Percentiles rank a stretch among this genome's conserved stretches.
These are phyloP conservation scores for Takifugu flavidus DNA, from an alignment of 2,113 vertebrate genomes.

Conservation along the genomic window DNA sequence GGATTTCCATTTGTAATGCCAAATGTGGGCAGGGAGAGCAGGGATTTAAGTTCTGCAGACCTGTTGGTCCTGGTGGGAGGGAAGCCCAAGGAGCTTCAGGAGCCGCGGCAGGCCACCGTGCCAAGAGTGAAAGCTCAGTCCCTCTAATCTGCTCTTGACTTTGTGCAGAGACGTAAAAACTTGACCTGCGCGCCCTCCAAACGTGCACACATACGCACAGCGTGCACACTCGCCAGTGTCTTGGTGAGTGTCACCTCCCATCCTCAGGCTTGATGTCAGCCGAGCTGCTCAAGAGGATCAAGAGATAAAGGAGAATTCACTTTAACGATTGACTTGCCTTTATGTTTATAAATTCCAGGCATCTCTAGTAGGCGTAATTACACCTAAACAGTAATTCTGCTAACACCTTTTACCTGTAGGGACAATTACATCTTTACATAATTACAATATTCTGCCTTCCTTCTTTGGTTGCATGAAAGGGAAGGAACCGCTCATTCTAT, in stretches of 20 bases:
- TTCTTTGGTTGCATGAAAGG: too few species aligned
- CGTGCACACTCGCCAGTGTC: neutral
- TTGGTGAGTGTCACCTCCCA: constrained; percentile 5
- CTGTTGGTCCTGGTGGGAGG: too few species aligned
- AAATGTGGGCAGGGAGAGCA: too few species aligned
- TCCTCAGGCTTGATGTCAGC: neutral
- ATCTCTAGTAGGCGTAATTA: neutral
- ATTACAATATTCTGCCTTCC: too few species aligned
- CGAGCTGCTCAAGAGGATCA: neutral
- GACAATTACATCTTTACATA: too few species aligned
- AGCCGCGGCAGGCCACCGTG: neutral
- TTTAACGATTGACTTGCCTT: neutral
- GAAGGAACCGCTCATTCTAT: too few species aligned
- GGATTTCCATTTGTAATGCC: too few species aligned
- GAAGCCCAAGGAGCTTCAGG: neutral
- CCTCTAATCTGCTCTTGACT: constrained; percentile 59
- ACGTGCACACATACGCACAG: neutral
- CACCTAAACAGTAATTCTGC: neutral
- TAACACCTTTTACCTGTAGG: too few species aligned
- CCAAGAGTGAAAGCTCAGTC: constrained; percentile 44
- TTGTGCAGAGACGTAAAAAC: constrained; percentile 47
- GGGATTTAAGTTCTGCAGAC: too few species aligned
- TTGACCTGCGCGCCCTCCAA: neutral
- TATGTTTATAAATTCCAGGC: neutral
- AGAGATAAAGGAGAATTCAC: neutral